A percentile compares a stretch with the other conserved stretches of the same genome.
These are phyloP conservation scores for Ericerus pela DNA, from an alignment of 1,140 invertebrate species.

Conservation along the genomic window DNA sequence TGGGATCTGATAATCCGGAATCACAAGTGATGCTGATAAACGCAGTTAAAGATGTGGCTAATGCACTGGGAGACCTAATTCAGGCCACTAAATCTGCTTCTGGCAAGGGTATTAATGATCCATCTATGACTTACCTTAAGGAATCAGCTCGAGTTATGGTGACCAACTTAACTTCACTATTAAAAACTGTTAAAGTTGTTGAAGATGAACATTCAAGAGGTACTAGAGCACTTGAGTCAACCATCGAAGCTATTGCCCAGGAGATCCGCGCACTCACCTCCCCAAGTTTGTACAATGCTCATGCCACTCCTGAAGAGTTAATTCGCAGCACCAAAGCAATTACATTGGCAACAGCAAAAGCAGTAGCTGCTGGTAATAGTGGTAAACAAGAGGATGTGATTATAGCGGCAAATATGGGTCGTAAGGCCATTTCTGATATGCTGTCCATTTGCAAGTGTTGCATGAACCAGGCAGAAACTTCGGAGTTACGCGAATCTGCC, in stretches of 20 bases:
- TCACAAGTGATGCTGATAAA: constrained; percentile 95
- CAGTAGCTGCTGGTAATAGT: constrained; percentile 85
- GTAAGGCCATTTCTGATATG: constrained; percentile 90
- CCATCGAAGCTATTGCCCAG: constrained; percentile 93
- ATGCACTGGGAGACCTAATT: constrained; percentile 86
- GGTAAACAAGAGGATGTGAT: constrained; percentile 92
- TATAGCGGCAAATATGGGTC: constrained; percentile 85
- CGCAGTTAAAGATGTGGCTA: constrained; percentile 94
- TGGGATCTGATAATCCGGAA: constrained; percentile 86
- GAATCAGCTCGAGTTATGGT: constrained; percentile 99
- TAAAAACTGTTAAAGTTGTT: constrained; percentile 99
- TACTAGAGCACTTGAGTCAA: constrained; percentile 90
- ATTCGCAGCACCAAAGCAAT: constrained; percentile 86
- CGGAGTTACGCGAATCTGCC: constrained; percentile 55
- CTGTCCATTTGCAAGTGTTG: constrained; percentile 72
- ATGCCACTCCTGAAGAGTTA: constrained; percentile 76
- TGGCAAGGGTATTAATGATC: constrained; percentile 81
- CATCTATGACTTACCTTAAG: constrained; percentile 91
- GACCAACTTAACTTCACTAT: constrained; percentile 90
- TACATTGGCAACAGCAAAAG: constrained; percentile 82
- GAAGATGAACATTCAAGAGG: constrained; percentile 96
- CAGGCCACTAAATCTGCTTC: constrained; percentile 93
- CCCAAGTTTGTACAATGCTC: constrained; percentile 44
- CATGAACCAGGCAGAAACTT: constrained; percentile 66
- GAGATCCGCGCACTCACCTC: constrained; percentile 79